Conservation (phyloP, 2,113 vertebrate genomes). For the Chaetodon auriga region DNA sequence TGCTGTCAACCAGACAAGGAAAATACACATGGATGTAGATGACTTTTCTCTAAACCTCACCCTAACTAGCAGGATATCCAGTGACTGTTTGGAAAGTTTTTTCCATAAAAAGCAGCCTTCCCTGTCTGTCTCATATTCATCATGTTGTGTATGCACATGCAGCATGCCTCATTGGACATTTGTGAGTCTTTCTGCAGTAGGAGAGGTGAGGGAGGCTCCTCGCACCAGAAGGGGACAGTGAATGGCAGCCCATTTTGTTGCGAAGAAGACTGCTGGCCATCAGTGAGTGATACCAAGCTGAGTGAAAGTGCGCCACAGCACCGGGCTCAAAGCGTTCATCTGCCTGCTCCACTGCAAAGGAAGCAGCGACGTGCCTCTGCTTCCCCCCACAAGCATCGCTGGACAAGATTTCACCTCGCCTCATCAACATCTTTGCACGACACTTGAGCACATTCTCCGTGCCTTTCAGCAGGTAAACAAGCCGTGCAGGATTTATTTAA, state of each 20-base stretch:
- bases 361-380: slow-evolving; percentile 12
- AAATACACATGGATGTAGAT: not conserved
- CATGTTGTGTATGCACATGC: not conserved
- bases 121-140: not conserved
- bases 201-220: slow-evolving; percentile 57
- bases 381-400: slow-evolving; percentile 16
- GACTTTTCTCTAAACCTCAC: not conserved
- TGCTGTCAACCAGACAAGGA: not conserved
- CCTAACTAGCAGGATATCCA: not conserved
- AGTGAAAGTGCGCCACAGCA: slow-evolving; percentile 57
- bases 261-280: slow-evolving; percentile 50
- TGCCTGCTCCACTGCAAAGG: slow-evolving; percentile 37
- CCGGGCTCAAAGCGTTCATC: slow-evolving; percentile 26
- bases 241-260: slow-evolving; percentile 58
- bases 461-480: not conserved
- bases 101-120: not conserved
- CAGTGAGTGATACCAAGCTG: slow-evolving; percentile 39
- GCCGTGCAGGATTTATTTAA: not conserved
- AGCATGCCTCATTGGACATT: slow-evolving; percentile 8
- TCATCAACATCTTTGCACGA: slow-evolving; percentile 1
- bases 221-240: slow-evolving; percentile 54
- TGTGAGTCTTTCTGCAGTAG: slow-evolving; percentile 46
- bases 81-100: not conserved
- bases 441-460: not conserved
- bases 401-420: slow-evolving; percentile 12